A percentile compares a stretch with the other conserved stretches of the same genome.
Evolutionary conservation across 2,888 invertebrate genomes (phyloP).

Genomic region (Leptinotarsa tumamoca): DNA sequence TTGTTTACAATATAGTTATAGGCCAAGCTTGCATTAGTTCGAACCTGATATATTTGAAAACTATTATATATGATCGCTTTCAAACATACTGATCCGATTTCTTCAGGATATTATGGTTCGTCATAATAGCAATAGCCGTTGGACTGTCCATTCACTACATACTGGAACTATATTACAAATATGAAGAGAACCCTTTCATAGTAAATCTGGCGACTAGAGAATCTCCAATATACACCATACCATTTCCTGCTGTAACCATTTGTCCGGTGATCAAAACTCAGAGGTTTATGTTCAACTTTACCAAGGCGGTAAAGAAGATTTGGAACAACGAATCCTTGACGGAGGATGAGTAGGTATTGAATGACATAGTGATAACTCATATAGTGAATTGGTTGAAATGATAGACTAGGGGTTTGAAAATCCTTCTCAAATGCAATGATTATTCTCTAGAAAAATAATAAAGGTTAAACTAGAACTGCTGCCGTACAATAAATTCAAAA

Average conservation of each 20-base stretch:
- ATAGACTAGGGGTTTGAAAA: too few species aligned
- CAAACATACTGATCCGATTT: neutral
- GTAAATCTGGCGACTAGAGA: constrained; percentile 80
- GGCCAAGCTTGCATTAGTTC: too few species aligned
- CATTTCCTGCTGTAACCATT: constrained; percentile 63
- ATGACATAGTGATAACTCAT: too few species aligned
- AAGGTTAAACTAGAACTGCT: too few species aligned
- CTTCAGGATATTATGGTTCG: constrained; percentile 33
- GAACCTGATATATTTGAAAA: too few species aligned
- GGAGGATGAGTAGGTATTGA: constrained; percentile 67
- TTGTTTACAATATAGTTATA: too few species aligned
- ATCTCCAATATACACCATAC: constrained; percentile 74
- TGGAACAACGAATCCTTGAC: constrained; percentile 62
- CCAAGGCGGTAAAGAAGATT: constrained; percentile 67
- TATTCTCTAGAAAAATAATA: too few species aligned
- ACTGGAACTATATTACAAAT: constrained; percentile 72
- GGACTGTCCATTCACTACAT: constrained; percentile 31
- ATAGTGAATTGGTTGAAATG: too few species aligned
- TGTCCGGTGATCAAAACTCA: constrained; percentile 58
- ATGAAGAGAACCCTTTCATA: constrained; percentile 79
- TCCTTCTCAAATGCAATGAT: too few species aligned
- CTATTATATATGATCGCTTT: too few species aligned
- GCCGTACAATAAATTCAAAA: too few species aligned
- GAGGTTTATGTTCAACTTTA: constrained; percentile 73
- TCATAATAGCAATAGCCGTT: constrained; percentile 25